Base-by-base conservation (phyloP, 2,888 invertebrate genomes). In the Neoascia interrupta region DNA sequence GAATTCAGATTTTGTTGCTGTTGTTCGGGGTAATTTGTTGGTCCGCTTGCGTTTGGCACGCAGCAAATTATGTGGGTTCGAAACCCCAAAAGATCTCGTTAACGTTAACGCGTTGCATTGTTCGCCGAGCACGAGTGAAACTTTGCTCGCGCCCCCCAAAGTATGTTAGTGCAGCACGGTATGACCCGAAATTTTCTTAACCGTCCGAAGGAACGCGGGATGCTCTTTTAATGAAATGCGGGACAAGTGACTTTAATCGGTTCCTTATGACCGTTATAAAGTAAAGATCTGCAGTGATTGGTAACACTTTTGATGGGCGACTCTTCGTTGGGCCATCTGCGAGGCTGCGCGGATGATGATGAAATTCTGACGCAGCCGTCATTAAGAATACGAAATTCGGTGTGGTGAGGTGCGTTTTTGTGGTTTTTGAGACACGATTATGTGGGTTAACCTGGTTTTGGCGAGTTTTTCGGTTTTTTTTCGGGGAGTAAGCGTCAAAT, bases 181-280 rank as follows among this genome's bases (percentile, higher is more conserved):
- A n/a, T n/a, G n/a, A n/a, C n/a, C n/a, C 39, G 41, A 47, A 47
- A 21, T 34, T 10, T 45, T 23, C 36, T 21, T 11, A 26, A 28
- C 53, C 19, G n/a, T n/a, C n/a, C n/a, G n/a, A 31, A 31, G 31
- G 31, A 6, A n/a, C 31, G 8, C 8, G 58, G 58, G 53, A 60
- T 31, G 53, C 60, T n/a, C n/a, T 31, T 45, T 53, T 60, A 76
- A 70, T 70, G 76, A 76, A 76, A 76, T 64, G 70, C 76, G 51
- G 70, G 70, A 76, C 76, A 76, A 76, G 64, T 76, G 76, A 60
- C 58, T 70, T 63, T 64, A 76, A 76, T 70, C 70, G 70, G 76
- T 76, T 76, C 76, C 76, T 76, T 76, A 76, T 64, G 76, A 70
- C 70, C 76, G 70, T 76, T 76, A 76, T 76, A 70, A 70, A 54